Evolutionary conservation across 2,888 invertebrate species (phyloP).

Genomic region (Phanerotoma sp.): DNA sequence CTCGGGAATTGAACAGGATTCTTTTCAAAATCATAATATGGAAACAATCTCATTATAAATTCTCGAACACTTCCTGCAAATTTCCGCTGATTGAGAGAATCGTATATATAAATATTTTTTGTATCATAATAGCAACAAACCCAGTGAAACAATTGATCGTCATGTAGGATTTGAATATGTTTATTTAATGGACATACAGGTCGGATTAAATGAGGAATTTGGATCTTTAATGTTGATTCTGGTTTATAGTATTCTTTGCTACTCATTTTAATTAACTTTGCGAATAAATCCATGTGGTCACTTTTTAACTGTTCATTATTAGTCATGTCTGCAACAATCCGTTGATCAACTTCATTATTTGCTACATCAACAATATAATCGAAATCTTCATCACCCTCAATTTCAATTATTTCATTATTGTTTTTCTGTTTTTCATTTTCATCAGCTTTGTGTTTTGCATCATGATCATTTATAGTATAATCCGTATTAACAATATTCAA

Average conservation of each 20-base stretch:
- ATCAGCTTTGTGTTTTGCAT: no score
- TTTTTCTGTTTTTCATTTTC: no score
- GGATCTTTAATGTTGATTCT: not conserved
- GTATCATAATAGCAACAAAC: constrained; percentile 17
- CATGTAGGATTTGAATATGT: not conserved
- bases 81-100: constrained; percentile 4
- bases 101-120: constrained; percentile 19
- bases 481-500: no score
- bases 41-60: constrained; percentile 2
- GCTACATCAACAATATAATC: no score
- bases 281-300: not conserved
- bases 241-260: not conserved
- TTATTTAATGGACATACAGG: not conserved
- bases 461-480: no score
- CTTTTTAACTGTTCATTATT: not conserved
- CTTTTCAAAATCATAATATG: not conserved
- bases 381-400: no score
- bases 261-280: not conserved
- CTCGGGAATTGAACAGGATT: constrained; percentile 8
- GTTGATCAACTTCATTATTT: no score
- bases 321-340: no score
- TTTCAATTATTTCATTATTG: no score
- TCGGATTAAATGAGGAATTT: not conserved
- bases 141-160: constrained; percentile 1
- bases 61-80: not conserved